Percentiles rank a stretch among this genome's conserved stretches.
These are phyloP conservation scores for Drosophila baimaii DNA, from an alignment of 1,140 invertebrate species.

Conservation along the genomic window DNA sequence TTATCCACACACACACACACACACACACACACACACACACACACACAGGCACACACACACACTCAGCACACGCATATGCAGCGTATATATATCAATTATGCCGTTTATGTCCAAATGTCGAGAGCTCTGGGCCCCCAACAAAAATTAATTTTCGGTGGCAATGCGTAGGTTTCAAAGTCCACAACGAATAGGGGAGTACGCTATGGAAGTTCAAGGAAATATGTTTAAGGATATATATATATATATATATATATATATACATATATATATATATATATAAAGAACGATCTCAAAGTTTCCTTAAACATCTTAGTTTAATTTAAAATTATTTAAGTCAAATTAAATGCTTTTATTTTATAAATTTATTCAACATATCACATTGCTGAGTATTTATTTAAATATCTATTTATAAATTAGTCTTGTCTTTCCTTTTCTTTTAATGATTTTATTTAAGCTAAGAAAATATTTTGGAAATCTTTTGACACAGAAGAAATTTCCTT, in stretches of 20 bases:
- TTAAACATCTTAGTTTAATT: not conserved
- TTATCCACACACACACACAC: constrained; percentile 32
- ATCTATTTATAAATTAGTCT: no score
- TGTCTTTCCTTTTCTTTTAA: no score
- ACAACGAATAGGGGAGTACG: constrained; percentile 15
- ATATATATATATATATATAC: no score
- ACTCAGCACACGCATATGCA: not conserved
- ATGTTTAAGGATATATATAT: no score
- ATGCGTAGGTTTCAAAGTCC: constrained; percentile 5
- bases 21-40: not conserved
- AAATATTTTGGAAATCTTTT: no score
- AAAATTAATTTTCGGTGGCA: constrained; percentile 65
- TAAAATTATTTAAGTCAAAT: not conserved
- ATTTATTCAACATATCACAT: not conserved
- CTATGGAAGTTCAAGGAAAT: not conserved
- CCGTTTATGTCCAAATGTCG: constrained; percentile 65
- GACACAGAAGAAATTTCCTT: no score
- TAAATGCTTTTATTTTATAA: not conserved
- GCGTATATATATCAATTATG: constrained; percentile 74
- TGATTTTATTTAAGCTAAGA: no score
- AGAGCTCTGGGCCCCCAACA: constrained; percentile 11
- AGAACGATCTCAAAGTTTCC: no score
- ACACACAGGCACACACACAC: constrained; percentile 9
- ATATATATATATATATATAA: no score
- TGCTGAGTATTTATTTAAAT: no score